phyloP scores from a whole-genome alignment of 2,888 invertebrate species.

The Synanthedon vespiformis region DNA sequence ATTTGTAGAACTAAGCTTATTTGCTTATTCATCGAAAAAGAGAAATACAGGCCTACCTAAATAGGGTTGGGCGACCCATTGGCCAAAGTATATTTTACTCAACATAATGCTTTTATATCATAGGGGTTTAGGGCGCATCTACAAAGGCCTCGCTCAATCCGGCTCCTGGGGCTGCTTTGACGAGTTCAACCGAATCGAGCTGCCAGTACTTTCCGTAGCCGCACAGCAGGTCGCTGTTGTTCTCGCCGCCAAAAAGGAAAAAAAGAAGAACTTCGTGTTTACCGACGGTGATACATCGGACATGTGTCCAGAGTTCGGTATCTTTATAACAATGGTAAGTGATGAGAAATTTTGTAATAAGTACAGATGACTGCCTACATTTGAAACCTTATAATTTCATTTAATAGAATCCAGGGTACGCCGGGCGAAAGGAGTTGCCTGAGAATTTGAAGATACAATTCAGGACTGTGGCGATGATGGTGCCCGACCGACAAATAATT shows the following conservation, averaged over 20 bases:
- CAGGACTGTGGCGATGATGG: slow-evolving; percentile 99
- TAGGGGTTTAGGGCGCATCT: slow-evolving; percentile 94
- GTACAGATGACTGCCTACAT: not conserved
- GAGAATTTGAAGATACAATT: slow-evolving; percentile 98
- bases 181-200: slow-evolving; percentile 95
- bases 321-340: slow-evolving; percentile 94
- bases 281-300: slow-evolving; percentile 94
- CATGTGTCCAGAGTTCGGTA: slow-evolving; percentile 95
- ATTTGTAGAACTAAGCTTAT: no score
- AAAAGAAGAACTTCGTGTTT: slow-evolving; percentile 90
- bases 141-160: slow-evolving; percentile 95
- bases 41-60: no score
- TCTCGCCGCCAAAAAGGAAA: slow-evolving; percentile 91
- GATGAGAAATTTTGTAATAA: no score
- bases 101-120: slow-evolving; percentile 5
- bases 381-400: not conserved
- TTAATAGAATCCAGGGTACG: slow-evolving; percentile 93
- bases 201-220: slow-evolving; percentile 89
- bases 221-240: slow-evolving; percentile 97
- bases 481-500: slow-evolving; percentile 96
- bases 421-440: slow-evolving; percentile 94
- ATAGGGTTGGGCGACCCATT: no score
- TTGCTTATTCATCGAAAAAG: no score
- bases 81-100: not conserved
- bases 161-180: slow-evolving; percentile 99